phyloP scores from a whole-genome alignment of 2,888 invertebrate genomes.

The Eupeodes luniger region DNA sequence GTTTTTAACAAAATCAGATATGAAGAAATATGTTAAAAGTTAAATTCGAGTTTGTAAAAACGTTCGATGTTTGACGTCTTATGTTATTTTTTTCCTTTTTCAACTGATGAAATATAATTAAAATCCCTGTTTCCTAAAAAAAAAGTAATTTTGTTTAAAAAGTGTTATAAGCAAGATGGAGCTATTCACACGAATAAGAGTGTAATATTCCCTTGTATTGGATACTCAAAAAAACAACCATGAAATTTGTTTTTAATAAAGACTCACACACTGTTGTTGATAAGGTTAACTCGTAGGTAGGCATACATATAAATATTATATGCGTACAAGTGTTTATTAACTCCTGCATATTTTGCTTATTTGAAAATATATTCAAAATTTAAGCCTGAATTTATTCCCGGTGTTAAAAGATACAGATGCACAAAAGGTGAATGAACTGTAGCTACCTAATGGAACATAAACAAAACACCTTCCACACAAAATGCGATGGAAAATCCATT shows the following conservation, averaged over 20 bases:
- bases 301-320: no score
- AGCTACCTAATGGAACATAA: not conserved
- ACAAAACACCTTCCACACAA: no score
- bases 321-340: no score
- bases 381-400: not conserved
- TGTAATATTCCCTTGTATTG: not conserved
- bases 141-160: no score
- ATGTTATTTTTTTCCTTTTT: no score
- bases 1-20: not conserved
- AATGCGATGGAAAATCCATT: no score
- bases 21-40: not conserved
- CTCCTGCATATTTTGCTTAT: not conserved
- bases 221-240: not conserved
- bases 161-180: not conserved
- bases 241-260: slow-evolving; percentile 7
- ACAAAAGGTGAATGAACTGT: not conserved
- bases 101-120: no score
- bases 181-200: not conserved
- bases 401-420: not conserved
- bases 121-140: no score
- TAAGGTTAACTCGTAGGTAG: no score
- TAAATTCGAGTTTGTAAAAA: no score
- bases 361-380: not conserved
- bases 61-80: no score
- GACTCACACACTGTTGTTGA: not conserved